Evolutionary conservation across 2,113 vertebrate species (phyloP), one percentile per base, ranked within the genome.

Genomic region (Paralichthys olivaceus): DNA sequence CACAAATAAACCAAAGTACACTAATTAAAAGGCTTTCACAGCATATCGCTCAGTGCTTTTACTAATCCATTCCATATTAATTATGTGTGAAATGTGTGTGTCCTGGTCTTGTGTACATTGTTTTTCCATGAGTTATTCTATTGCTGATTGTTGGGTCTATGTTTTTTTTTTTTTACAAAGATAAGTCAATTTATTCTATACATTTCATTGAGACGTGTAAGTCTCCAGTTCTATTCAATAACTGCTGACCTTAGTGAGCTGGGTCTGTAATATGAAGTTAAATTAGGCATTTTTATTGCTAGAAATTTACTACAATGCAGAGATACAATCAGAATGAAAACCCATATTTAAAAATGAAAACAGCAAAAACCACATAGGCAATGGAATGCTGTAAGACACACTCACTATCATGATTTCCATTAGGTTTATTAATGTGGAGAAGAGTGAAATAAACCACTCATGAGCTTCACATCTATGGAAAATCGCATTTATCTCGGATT

Each of bases 1-100:
- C 49, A 83, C 72, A 90, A 89, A 87, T 80, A 88, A 86, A 82
- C 64, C 66, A 72, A 81, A 60, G 76, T 83, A 40, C 69, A 56
- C 53, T 84, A 87, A 90, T 90, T 91, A 92, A 87, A 82, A 54
- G 2, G 81, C 71, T 68, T 81, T 57, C 3, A 5, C 60, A 80
- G 32, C 57, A 73, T 76, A 79, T 83, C 84, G 85, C 71, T 80
- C 37, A 19, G 74, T 58, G 59, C 69, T 64, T 54, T 88, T 89
- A 84, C 84, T 82, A 79, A 84, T 89, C 75, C 77, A 47, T 62
- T 4, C 28, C 75, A 34, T 26, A 25, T 87, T 89, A 87, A 90
- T 90, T 89, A 82, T 69, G 56, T 82, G 84, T 77, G 74, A 83
- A 23, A n/a, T 53, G 71, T 83, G 63, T 60, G 75, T 54, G 67